Conservation (phyloP, 1,140 invertebrate genomes). For the Trichomalopsis sarcophagae region DNA sequence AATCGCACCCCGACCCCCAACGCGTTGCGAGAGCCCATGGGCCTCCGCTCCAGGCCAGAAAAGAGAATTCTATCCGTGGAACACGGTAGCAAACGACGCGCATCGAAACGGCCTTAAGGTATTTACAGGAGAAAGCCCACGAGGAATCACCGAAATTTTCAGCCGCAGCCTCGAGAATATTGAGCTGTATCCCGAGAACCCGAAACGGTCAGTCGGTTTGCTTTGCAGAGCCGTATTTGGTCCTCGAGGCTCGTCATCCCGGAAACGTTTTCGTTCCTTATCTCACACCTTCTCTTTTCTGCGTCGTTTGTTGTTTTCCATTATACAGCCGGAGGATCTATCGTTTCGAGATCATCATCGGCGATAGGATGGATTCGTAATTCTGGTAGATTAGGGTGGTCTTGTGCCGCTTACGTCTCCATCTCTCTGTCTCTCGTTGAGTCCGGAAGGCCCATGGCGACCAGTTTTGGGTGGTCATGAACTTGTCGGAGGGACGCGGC, state of each 20-base stretch:
- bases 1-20: background rate
- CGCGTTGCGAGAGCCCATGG: too few relatives aligned
- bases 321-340: background rate
- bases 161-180: background rate
- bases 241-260: background rate
- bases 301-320: slow-evolving; percentile 9
- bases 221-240: background rate
- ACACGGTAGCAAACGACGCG: slow-evolving; percentile 24
- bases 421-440: background rate
- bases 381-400: background rate
- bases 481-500: background rate
- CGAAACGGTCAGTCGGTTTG: background rate
- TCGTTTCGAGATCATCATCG: background rate
- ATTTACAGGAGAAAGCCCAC: background rate
- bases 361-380: background rate
- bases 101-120: background rate
- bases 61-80: background rate
- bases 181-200: background rate
- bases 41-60: background rate
- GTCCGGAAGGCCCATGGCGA: background rate
- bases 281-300: slow-evolving; percentile 1
- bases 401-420: background rate
- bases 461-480: slow-evolving; percentile 44
- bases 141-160: slow-evolving; percentile 18
- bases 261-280: background rate